A percentile compares a stretch with the other conserved stretches of the same genome.
Conservation (phyloP, 1,140 invertebrate genomes). For the Pseudachorutes palmiensis region DNA sequence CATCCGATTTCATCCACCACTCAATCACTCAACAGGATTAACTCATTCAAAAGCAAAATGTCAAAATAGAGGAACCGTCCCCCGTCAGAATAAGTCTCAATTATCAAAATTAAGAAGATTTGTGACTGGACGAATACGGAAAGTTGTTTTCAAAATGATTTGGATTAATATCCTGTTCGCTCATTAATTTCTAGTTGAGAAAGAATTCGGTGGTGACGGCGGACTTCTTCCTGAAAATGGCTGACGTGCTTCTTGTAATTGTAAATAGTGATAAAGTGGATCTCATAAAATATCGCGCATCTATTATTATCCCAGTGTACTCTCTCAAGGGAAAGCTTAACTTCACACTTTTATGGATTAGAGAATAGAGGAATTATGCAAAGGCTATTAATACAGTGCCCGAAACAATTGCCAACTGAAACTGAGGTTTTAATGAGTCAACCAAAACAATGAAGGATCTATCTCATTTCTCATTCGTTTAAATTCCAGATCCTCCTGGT, state of each 20-base stretch:
- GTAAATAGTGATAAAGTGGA: conserved; percentile 5
- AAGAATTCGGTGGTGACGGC: background rate
- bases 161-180: background rate
- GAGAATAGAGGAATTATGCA: too few relatives aligned
- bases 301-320: background rate
- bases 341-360: too few relatives aligned
- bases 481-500: too few relatives aligned
- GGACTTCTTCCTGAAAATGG: background rate
- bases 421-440: too few relatives aligned
- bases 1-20: background rate
- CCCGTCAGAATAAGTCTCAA: too few relatives aligned
- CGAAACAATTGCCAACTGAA: too few relatives aligned
- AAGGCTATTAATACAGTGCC: too few relatives aligned
- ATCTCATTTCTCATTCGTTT: too few relatives aligned
- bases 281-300: too few relatives aligned
- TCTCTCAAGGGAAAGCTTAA: background rate
- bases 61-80: background rate
- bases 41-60: background rate
- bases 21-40: background rate
- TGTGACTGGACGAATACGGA: background rate
- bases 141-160: background rate
- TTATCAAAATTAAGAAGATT: background rate
- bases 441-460: too few relatives aligned
- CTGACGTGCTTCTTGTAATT: background rate
- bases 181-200: background rate